Percentiles rank a stretch among this genome's conserved stretches.
These are phyloP conservation scores for Acromyrmex echinatior DNA, from an alignment of 1,140 invertebrate species.

Conservation along the genomic window DNA sequence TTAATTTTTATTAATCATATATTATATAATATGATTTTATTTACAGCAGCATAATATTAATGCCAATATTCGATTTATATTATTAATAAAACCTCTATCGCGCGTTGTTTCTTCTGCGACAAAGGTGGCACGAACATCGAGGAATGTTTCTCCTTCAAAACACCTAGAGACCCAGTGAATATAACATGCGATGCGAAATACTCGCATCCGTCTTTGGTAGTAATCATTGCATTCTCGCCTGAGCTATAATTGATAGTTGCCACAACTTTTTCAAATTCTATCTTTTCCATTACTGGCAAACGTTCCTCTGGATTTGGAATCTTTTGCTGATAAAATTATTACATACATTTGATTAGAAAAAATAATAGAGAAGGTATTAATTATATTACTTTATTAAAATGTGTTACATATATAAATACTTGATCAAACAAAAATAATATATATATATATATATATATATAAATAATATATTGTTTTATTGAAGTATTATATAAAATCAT, in stretches of 20 bases:
- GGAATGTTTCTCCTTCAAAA: conserved; percentile 83
- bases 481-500: no score
- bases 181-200: conserved; percentile 84
- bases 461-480: no score
- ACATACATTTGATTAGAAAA: conserved; percentile 7
- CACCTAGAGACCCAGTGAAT: conserved; percentile 86
- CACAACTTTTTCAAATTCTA: conserved; percentile 82
- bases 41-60: neutral
- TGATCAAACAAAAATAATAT: neutral
- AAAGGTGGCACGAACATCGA: conserved; percentile 84
- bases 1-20: conserved; percentile 36
- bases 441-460: neutral
- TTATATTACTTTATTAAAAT: neutral
- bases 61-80: neutral
- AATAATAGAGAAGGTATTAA: neutral
- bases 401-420: no score
- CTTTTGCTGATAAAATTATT: conserved; percentile 75
- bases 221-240: conserved; percentile 75
- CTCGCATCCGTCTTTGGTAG: conserved; percentile 79
- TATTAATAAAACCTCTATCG: conserved; percentile 65
- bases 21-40: conserved; percentile 5
- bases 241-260: conserved; percentile 78
- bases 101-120: conserved; percentile 78
- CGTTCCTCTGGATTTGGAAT: conserved; percentile 71
- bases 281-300: conserved; percentile 78